Conservation (phyloP, 2,113 vertebrate species). For the Lepus europaeus region DNA sequence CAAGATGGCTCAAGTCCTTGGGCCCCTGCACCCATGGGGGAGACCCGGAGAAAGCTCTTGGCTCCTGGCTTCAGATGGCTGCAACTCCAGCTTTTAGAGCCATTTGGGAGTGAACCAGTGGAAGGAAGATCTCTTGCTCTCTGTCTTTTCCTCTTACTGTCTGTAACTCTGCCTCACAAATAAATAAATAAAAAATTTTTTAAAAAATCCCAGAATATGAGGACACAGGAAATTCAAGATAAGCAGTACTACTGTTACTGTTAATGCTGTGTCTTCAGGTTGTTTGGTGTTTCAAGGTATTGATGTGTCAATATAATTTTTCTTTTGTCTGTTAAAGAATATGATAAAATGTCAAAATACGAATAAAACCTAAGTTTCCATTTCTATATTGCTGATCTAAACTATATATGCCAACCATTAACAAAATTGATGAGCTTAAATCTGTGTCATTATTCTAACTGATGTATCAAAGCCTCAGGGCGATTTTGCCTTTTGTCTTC, state of each 20-base stretch:
- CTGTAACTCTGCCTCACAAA: too few species aligned
- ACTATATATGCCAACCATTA: conserved; percentile 57
- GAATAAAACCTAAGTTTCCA: conserved; percentile 56
- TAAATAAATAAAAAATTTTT: too few species aligned
- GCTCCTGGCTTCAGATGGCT: too few species aligned
- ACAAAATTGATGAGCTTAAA: conserved; percentile 56
- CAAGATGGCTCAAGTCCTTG: too few species aligned
- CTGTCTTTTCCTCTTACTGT: too few species aligned
- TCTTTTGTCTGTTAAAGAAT: conserved; percentile 30
- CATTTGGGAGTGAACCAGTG: too few species aligned
- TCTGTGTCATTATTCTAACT: conserved; percentile 67
- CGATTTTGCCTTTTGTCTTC: conserved; percentile 56
- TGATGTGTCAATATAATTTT: not conserved
- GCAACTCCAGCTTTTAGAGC: too few species aligned
- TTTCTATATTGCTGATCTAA: conserved; percentile 66
- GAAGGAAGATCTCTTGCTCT: too few species aligned
- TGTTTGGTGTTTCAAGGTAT: not conserved
- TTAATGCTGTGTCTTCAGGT: not conserved
- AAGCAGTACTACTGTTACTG: not conserved
- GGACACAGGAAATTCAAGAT: not conserved
- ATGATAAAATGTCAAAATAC: conserved; percentile 63
- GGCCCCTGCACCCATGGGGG: too few species aligned
- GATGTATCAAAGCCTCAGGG: conserved; percentile 48
- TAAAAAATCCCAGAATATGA: not conserved
- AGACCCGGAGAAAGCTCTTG: too few species aligned